Evolutionary conservation across 2,113 vertebrate species (phyloP).

Genomic region (Tenrec ecaudatus): DNA sequence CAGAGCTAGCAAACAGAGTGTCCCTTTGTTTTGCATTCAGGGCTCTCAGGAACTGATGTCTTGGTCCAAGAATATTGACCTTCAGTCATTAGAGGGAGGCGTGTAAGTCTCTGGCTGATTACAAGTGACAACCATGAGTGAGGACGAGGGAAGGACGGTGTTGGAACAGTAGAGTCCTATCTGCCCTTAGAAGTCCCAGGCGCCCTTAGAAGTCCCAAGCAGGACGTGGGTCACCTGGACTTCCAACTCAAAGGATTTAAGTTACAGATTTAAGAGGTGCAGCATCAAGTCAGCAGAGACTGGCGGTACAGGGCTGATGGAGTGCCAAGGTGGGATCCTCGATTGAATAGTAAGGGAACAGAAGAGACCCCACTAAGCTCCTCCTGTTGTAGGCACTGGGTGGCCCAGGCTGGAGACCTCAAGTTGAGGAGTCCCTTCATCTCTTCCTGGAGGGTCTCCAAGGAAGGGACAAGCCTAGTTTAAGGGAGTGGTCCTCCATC

Average conservation of each 20-base stretch:
- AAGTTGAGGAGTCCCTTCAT: no score
- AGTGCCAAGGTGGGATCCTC: neutral
- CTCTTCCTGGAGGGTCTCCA: no score
- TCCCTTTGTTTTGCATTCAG: neutral
- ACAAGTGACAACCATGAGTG: neutral
- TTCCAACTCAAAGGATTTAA: neutral
- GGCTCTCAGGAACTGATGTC: neutral
- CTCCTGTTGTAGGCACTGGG: neutral
- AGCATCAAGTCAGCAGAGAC: no score
- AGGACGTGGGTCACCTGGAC: no score
- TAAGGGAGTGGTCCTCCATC: neutral
- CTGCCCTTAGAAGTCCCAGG: neutral
- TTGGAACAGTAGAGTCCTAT: neutral
- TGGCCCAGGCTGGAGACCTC: no score
- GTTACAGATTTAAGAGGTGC: rapidly evolving
- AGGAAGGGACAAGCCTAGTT: neutral
- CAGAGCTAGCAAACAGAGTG: neutral
- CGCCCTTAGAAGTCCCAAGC: neutral
- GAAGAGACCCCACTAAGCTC: neutral
- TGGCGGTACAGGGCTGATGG: neutral
- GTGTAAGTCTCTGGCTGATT: neutral
- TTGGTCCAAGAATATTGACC: neutral
- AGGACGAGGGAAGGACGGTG: neutral
- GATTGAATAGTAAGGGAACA: neutral
- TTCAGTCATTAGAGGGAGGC: neutral